Evolutionary conservation across 1,140 invertebrate species (phyloP).

Genomic region (Tachypleus tridentatus): DNA sequence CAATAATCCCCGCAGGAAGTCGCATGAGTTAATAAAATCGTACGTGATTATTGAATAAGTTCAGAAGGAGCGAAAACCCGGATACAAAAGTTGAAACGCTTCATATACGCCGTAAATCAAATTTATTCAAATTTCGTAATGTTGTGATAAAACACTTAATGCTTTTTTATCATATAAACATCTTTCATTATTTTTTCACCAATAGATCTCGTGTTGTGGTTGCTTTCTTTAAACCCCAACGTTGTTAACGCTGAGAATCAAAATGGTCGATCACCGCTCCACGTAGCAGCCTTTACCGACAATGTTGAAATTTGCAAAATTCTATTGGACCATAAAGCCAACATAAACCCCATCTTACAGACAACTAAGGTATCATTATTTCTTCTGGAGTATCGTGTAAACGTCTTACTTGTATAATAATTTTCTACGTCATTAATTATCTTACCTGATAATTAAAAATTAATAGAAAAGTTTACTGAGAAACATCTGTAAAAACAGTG

Average conservation of each 20-base stretch:
- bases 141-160: slow-evolving; percentile 1
- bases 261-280: slow-evolving; percentile 80
- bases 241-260: slow-evolving; percentile 80
- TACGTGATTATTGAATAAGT: no score
- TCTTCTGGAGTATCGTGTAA: not conserved
- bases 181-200: not conserved
- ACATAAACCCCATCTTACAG: slow-evolving; percentile 68
- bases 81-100: no score
- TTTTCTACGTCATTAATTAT: not conserved
- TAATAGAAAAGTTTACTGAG: not conserved
- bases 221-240: slow-evolving; percentile 64
- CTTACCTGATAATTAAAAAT: no score
- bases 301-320: slow-evolving; percentile 88
- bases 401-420: not conserved
- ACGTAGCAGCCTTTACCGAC: slow-evolving; percentile 87
- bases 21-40: no score
- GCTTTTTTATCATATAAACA: slow-evolving; percentile 3
- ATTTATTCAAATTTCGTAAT: no score
- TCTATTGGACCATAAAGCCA: slow-evolving; percentile 61
- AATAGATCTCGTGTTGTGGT: slow-evolving; percentile 44
- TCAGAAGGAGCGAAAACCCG: no score
- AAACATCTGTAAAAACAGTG: not conserved
- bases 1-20: no score
- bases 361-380: slow-evolving; percentile 45
- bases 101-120: not conserved